Conservation (phyloP, 2,888 invertebrate species). For the Halictus quadricinctus region DNA sequence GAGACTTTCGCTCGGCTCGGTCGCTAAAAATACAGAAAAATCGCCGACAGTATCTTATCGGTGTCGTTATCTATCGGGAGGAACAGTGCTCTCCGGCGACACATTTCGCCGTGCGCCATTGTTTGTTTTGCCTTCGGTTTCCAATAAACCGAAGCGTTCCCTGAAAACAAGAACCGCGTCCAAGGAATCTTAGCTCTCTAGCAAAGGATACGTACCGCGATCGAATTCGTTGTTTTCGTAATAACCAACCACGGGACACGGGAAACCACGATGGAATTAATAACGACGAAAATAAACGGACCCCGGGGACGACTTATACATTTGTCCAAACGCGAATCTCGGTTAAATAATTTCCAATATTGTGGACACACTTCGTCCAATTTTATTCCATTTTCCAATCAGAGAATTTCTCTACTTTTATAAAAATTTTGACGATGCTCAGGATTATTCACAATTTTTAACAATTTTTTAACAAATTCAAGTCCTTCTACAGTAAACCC, state of each 20-base stretch:
- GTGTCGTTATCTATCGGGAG: conserved; percentile 32
- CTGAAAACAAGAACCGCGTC: conserved; percentile 36
- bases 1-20: neutral
- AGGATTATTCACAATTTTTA: too few relatives aligned
- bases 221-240: conserved; percentile 28
- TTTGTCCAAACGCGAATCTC: neutral
- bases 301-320: neutral
- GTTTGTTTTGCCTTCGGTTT: conserved; percentile 57
- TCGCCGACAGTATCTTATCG: conserved; percentile 34
- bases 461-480: too few relatives aligned
- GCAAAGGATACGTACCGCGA: neutral
- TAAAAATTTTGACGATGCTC: too few relatives aligned
- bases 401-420: neutral
- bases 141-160: conserved; percentile 58
- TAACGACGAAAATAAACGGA: neutral
- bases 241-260: neutral
- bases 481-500: too few relatives aligned
- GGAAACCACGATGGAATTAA: neutral
- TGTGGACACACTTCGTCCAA: neutral
- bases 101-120: conserved; percentile 33
- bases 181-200: neutral
- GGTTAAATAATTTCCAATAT: neutral
- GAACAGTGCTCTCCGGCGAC: conserved; percentile 34
- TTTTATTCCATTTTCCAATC: neutral
- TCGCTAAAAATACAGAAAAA: conserved; percentile 22